phyloP scores from a whole-genome alignment of 2,888 invertebrate genomes.

The Drepana falcataria region DNA sequence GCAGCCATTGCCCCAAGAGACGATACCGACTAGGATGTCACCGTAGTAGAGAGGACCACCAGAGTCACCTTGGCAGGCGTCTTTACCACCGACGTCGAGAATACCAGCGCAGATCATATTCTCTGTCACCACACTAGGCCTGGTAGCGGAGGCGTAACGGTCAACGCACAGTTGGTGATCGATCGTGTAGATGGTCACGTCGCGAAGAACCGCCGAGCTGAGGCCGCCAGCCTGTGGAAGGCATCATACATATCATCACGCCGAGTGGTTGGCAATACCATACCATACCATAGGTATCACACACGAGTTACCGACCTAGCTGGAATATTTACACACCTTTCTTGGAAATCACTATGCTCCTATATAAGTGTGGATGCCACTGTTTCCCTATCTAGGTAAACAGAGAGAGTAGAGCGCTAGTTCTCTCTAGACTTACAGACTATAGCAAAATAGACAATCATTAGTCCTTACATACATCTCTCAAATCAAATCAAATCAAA shows the following conservation, averaged over 20 bases:
- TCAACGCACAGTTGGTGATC: constrained; percentile 31
- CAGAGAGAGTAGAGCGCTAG: too few species aligned
- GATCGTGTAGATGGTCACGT: constrained; percentile 43
- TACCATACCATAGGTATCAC: too few species aligned
- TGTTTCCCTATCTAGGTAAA: too few species aligned
- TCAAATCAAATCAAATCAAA: too few species aligned
- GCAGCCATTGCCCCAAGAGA: constrained; percentile 64
- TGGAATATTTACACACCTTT: too few species aligned
- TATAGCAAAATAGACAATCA: too few species aligned
- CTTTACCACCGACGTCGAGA: constrained; percentile 32
- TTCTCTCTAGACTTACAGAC: too few species aligned
- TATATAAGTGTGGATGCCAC: too few species aligned
- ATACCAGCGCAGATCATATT: constrained; percentile 54
- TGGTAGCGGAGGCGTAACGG: constrained; percentile 26
- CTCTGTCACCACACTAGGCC: constrained; percentile 25
- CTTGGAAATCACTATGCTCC: too few species aligned
- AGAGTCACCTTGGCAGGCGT: constrained; percentile 43
- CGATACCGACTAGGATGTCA: constrained; percentile 49
- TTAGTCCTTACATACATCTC: too few species aligned
- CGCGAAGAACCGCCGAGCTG: constrained; percentile 26
- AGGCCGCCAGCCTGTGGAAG: constrained; percentile 26
- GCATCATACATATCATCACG: background rate
- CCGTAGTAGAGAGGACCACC: constrained; percentile 58
- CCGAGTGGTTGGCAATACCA: too few species aligned
- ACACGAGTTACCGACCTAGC: too few species aligned